Base-by-base conservation (phyloP, 92 coral and sea anemone genomes). In the Epizoanthus scotinus region DNA sequence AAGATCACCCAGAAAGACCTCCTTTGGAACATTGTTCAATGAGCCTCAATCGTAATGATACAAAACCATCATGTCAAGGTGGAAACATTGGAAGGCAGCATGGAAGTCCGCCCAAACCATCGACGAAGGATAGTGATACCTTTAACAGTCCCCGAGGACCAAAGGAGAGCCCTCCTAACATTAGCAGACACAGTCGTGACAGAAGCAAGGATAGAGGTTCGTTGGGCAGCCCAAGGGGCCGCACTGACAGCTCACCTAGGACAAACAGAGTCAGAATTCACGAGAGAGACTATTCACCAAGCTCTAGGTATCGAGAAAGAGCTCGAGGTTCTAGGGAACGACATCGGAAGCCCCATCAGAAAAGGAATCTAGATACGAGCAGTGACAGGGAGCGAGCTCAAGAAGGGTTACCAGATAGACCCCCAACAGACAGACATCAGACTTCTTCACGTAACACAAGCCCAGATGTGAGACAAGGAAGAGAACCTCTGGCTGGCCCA, bases 201-300 rank as follows among this genome's bases (percentile, higher is more conserved):
- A 67, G 72, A 67, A 42, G 52, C 50, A 67, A 50, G n/a, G 54
- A 36, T 9, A 38, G 72, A 13, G 52, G 52, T 47, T 67, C 72
- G 6, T 36, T 67, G 6, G 22, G 56, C 7, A 38, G 73, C 25
- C 28, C 73, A 68, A 42, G 24, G 17, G 73, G 7, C 6, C 34
- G 18, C 14, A 28, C 10, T 40, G 44, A 64, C 21, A 64, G 40
- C 24, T 53, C 68, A 38, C 34, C 40, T 19, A 58, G 68, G 53
- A 75, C 40, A 59, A 59, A 13, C 56, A 38, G 20, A 64, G 70
- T 29, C 28, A 64, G 70, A 64, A 64, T 38, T 18, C 20, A 20
- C 29, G 70, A 64, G 17, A 64, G 70, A 17, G 70, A 29, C 21
- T 24, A 64, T 29, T 38, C 70, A 8, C 27, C 70, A 29, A 64